A percentile compares a stretch with the other conserved stretches of the same genome.
Evolutionary conservation across 2,888 invertebrate genomes (phyloP).

Genomic region (Eupelmus urozonus): DNA sequence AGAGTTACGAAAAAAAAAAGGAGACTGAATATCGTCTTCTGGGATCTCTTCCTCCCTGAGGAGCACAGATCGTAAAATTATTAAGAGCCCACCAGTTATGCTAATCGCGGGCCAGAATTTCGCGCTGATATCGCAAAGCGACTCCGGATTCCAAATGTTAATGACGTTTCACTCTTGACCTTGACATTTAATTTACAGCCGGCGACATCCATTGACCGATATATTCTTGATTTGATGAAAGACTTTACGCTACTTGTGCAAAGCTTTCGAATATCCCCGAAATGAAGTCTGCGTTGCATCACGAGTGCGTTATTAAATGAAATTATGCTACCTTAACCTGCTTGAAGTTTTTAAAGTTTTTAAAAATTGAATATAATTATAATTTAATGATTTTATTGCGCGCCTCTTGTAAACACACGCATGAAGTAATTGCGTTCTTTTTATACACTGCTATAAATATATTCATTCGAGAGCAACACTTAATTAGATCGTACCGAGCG

Average conservation of each 20-base stretch:
- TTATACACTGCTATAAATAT: too few relatives aligned
- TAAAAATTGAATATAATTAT: too few relatives aligned
- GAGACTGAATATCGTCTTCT: not conserved
- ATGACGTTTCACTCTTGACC: slow-evolving; percentile 20
- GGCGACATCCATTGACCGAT: not conserved
- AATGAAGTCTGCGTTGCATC: not conserved
- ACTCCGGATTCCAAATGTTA: too few relatives aligned
- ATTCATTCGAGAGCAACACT: too few relatives aligned
- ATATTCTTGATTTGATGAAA: slow-evolving; percentile 6
- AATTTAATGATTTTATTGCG: too few relatives aligned
- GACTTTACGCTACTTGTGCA: not conserved
- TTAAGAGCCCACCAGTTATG: slow-evolving; percentile 11
- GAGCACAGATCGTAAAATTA: slow-evolving; percentile 9
- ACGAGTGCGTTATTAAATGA: not conserved
- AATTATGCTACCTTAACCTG: not conserved
- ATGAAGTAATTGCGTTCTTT: too few relatives aligned
- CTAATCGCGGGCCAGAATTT: slow-evolving; percentile 16
- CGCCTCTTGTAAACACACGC: too few relatives aligned
- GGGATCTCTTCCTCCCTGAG: not conserved
- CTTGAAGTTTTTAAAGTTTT: not conserved
- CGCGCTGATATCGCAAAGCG: too few relatives aligned
- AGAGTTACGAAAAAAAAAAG: too few relatives aligned
- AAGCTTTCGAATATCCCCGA: slow-evolving; percentile 17
- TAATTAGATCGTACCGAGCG: not conserved
- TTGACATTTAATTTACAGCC: slow-evolving; percentile 41